phyloP scores from a whole-genome alignment of 2,888 invertebrate genomes.

The Bedellia somnulentella region DNA sequence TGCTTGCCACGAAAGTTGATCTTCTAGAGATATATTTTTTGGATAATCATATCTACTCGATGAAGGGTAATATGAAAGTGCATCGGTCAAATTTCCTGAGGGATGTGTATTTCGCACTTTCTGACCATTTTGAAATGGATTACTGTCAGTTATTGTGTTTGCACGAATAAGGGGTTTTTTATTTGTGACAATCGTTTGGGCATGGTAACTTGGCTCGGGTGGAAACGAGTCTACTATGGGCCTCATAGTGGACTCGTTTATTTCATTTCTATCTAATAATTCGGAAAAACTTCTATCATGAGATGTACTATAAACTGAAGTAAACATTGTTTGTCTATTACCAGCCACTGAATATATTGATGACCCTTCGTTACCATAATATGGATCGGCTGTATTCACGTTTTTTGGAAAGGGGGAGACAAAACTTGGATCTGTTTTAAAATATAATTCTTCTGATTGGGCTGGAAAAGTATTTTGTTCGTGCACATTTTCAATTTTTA shows the following conservation, averaged over 20 bases:
- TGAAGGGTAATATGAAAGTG: slow-evolving; percentile 79
- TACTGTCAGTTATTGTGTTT: slow-evolving; percentile 56
- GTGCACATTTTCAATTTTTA: too few species aligned
- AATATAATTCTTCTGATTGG: slow-evolving; percentile 33
- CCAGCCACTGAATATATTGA: slow-evolving; percentile 78
- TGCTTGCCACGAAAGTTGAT: slow-evolving; percentile 63
- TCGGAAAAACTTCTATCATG: slow-evolving; percentile 70
- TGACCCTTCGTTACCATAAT: slow-evolving; percentile 57
- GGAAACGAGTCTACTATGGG: slow-evolving; percentile 46
- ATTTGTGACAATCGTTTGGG: slow-evolving; percentile 52
- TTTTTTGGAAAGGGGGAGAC: slow-evolving; percentile 26
- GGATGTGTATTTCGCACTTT: slow-evolving; percentile 71
- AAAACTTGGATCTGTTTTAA: slow-evolving; percentile 26
- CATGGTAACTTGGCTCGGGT: slow-evolving; percentile 60
- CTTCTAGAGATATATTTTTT: slow-evolving; percentile 60
- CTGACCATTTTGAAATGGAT: slow-evolving; percentile 67
- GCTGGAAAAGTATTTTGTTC: too few species aligned
- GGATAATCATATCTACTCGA: slow-evolving; percentile 64
- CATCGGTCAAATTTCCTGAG: slow-evolving; percentile 74
- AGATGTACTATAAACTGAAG: slow-evolving; percentile 74
- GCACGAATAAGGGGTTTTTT: slow-evolving; percentile 57
- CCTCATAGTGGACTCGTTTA: slow-evolving; percentile 31
- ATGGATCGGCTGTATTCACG: slow-evolving; percentile 40
- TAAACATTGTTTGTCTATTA: slow-evolving; percentile 70
- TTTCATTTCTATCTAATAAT: slow-evolving; percentile 65